A percentile compares a stretch with the other conserved stretches of the same genome.
These are phyloP conservation scores for Diprion similis DNA, from an alignment of 1,140 invertebrate species.

Conservation along the genomic window DNA sequence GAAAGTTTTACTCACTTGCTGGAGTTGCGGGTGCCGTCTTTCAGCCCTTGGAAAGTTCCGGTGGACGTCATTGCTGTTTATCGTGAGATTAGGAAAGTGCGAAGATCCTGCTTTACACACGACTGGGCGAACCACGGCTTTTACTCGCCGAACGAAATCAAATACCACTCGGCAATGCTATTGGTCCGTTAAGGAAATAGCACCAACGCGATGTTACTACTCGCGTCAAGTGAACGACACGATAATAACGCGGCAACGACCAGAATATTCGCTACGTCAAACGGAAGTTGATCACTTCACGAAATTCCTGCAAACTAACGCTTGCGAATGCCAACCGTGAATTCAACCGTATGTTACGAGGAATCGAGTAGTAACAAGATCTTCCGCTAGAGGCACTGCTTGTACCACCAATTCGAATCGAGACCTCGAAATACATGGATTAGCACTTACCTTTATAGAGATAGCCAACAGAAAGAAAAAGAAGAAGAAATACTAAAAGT, in stretches of 20 bases:
- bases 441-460: too few species aligned
- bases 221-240: neutral
- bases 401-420: too few species aligned
- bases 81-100: neutral
- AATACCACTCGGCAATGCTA: constrained; percentile 39
- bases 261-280: too few species aligned
- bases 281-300: too few species aligned
- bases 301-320: too few species aligned
- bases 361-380: too few species aligned
- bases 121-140: constrained; percentile 28
- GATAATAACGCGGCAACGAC: neutral
- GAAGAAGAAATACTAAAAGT: too few species aligned
- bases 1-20: constrained; percentile 49
- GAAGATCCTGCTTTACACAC: neutral
- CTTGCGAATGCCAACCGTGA: too few species aligned
- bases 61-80: constrained; percentile 48
- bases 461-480: too few species aligned
- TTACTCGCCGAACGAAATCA: constrained; percentile 43
- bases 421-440: too few species aligned
- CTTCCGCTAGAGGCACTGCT: too few species aligned
- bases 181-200: constrained; percentile 30
- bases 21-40: constrained; percentile 41
- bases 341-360: too few species aligned
- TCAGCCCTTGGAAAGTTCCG: constrained; percentile 46
- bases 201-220: neutral